Evolutionary conservation across 2,113 vertebrate species (phyloP).

Genomic region (Rhinogobius similis): DNA sequence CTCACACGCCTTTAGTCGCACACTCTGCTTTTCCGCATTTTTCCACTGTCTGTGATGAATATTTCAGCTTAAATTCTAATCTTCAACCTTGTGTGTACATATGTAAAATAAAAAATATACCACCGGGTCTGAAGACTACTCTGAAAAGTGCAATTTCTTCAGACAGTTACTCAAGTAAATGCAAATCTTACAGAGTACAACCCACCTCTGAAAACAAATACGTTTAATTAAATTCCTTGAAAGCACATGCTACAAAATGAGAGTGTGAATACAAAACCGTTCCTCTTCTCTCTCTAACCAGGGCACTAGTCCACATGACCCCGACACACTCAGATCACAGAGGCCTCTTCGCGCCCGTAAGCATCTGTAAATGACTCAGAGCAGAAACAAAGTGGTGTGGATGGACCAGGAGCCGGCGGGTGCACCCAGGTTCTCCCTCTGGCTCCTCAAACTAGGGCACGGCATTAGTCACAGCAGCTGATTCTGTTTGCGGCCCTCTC

Average conservation of each 20-base stretch:
- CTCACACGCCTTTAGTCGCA: too few relatives aligned
- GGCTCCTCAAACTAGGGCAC: background rate
- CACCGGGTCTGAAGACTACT: too few relatives aligned
- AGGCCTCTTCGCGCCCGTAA: constrained; percentile 29
- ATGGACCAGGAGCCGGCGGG: background rate
- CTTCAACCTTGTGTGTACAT: too few relatives aligned
- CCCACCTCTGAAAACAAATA: too few relatives aligned
- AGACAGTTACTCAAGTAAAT: too few relatives aligned
- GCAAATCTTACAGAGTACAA: too few relatives aligned
- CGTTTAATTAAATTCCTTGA: too few relatives aligned
- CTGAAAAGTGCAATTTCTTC: too few relatives aligned
- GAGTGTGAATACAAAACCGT: background rate
- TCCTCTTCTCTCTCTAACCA: background rate
- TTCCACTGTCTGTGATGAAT: too few relatives aligned
- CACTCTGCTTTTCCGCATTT: too few relatives aligned
- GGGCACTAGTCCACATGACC: constrained; percentile 13
- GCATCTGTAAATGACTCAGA: constrained; percentile 34
- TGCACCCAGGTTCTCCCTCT: constrained; percentile 2
- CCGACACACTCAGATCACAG: background rate
- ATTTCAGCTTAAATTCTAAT: too few relatives aligned
- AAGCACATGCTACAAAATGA: background rate
- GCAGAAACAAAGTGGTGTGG: constrained; percentile 18
- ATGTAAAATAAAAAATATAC: too few relatives aligned
- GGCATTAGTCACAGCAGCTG: background rate
- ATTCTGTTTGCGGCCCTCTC: background rate